Evolutionary conservation across 2,113 vertebrate species (phyloP).

Genomic region (Ciconia stormi): DNA sequence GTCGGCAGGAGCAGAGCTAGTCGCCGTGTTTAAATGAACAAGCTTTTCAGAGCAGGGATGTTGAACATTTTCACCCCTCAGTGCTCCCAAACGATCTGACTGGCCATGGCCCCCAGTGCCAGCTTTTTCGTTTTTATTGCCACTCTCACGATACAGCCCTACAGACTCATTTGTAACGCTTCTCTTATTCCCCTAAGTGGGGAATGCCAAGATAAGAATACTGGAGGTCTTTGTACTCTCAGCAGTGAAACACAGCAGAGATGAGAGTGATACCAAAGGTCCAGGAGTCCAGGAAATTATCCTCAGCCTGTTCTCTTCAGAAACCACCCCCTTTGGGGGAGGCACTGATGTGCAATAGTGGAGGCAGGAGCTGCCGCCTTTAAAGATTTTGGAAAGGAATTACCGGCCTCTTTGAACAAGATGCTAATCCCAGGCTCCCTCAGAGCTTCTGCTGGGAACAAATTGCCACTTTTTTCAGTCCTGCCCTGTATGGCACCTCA

Average conservation of each 20-base stretch:
- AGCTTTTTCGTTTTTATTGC: background rate
- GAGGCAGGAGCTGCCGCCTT: background rate
- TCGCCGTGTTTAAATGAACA: background rate
- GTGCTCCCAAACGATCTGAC: background rate
- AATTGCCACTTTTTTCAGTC: background rate
- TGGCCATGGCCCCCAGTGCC: accelerated
- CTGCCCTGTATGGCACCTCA: background rate
- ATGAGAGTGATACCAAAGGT: background rate
- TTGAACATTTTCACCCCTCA: background rate
- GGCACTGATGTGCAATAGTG: background rate
- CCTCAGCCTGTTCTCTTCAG: background rate
- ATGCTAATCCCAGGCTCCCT: background rate
- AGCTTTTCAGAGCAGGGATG: background rate
- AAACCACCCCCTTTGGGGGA: background rate
- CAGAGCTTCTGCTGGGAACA: background rate
- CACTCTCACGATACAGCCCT: background rate
- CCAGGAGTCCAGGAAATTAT: background rate
- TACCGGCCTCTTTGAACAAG: background rate
- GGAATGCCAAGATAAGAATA: conserved; percentile 10
- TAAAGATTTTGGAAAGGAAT: background rate
- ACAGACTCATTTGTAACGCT: background rate
- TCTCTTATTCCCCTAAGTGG: background rate
- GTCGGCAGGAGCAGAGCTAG: background rate
- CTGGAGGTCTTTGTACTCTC: background rate
- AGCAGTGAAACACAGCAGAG: background rate